Evolutionary conservation across 2,113 vertebrate species (phyloP).

Genomic region (Fulica atra): DNA sequence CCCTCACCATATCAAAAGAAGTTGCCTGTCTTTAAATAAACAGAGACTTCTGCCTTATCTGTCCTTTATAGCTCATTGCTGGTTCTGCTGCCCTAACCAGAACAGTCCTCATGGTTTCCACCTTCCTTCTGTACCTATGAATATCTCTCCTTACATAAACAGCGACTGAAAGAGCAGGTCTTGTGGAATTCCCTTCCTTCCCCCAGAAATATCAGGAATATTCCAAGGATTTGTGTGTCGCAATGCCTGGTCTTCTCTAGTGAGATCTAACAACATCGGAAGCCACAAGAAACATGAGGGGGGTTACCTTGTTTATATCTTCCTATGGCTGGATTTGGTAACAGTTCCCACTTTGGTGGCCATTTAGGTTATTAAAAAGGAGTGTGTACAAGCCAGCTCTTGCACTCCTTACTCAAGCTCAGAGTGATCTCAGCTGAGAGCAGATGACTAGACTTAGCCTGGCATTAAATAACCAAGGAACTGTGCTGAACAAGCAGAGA

Average conservation of each 20-base stretch:
- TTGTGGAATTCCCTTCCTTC: not conserved
- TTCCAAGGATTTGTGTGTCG: not conserved
- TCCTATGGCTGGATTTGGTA: not conserved
- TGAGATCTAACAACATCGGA: not conserved
- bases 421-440: not conserved
- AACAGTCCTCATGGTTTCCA: not conserved
- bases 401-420: not conserved
- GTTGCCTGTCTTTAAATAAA: not conserved
- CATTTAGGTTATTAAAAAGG: not conserved
- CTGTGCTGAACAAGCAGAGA: not conserved
- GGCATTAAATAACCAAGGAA: not conserved
- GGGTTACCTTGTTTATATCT: not conserved
- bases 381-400: not conserved
- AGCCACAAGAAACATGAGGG: not conserved
- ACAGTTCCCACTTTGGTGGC: not conserved
- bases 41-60: not conserved
- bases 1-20: not conserved
- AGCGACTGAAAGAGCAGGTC: not conserved
- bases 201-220: fast-evolving
- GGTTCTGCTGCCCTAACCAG: not conserved
- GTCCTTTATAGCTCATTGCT: not conserved
- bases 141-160: not conserved
- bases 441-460: not conserved
- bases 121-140: not conserved
- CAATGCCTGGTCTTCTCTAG: not conserved